Conservation (phyloP, 2,113 vertebrate species). For the Psilopsiagon aymara region DNA sequence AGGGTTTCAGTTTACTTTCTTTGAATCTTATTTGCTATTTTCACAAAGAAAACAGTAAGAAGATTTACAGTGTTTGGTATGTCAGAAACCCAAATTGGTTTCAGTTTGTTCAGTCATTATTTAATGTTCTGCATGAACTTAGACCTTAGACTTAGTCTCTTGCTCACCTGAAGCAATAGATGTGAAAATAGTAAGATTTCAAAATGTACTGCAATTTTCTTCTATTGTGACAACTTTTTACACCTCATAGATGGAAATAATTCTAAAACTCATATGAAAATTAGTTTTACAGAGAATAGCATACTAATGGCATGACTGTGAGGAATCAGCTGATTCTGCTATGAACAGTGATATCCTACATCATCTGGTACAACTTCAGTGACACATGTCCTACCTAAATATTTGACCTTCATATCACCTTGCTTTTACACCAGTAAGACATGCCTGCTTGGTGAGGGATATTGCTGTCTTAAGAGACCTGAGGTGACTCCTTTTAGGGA, state of each 20-base stretch:
- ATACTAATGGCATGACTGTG: background rate
- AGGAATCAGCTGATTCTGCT: background rate
- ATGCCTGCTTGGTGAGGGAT: background rate
- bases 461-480: background rate
- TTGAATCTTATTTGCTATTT: background rate
- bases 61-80: background rate
- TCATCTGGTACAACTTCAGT: background rate
- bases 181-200: background rate
- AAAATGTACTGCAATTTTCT: background rate
- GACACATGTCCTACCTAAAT: fast-evolving
- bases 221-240: background rate
- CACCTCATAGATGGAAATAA: background rate
- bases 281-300: background rate
- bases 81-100: background rate
- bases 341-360: background rate
- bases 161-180: background rate
- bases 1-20: background rate
- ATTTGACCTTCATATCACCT: background rate
- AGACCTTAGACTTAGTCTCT: background rate
- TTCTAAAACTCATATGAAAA: background rate
- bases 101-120: background rate
- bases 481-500: background rate
- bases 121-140: background rate
- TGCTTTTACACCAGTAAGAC: background rate
- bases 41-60: background rate